Base-by-base conservation (phyloP, 2,797 vertebrate species). In the Rhadinocentrus ornatus region DNA sequence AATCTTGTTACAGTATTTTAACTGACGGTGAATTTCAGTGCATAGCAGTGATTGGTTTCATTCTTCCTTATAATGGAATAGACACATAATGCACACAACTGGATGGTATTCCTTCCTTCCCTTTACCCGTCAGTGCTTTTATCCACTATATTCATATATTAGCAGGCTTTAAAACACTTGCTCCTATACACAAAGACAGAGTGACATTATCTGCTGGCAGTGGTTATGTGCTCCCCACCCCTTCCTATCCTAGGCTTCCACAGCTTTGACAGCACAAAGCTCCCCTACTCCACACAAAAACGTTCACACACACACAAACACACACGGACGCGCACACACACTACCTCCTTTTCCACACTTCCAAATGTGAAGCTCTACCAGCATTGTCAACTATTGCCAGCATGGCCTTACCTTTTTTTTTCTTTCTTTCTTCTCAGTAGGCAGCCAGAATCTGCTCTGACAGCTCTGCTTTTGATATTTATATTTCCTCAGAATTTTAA, bases 391-490 rank as follows among this genome's bases (percentile, higher is more conserved):
- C 88, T 83, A 59, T 81, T 89, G 89, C 89, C 91, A 92, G 84
- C 75, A 79, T 81, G 82, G 73, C 76, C 84, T 75, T 75, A 62
- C 71, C 68, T 76, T 74, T 69, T 32, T 62, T 73, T 59, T 71
- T 56, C 22, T 39, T 52, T 34, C 31, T 50, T 0, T 20, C 24
- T n/a, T 62, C 58, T 78, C 88, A 80, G 86, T 74, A 86, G 80
- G 71, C 85, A 82, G 77, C 58, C 81, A 69, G 34, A 84, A 82
- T 76, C 64, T 59, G 70, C 56, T 88, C 77, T 89, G 91, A 91
- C 92, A 92, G 90, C 84, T 83, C 82, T 48, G 71, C 88, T 90
- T 91, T 91, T 92, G 92, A 93, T 93, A 88, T 89, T 86, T 86
- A 88, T 90, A 88, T 89, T 88, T 79, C 73, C 66, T 63, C 78